phyloP scores from a whole-genome alignment of 2,113 vertebrate genomes.

The Rhinoderma darwinii region DNA sequence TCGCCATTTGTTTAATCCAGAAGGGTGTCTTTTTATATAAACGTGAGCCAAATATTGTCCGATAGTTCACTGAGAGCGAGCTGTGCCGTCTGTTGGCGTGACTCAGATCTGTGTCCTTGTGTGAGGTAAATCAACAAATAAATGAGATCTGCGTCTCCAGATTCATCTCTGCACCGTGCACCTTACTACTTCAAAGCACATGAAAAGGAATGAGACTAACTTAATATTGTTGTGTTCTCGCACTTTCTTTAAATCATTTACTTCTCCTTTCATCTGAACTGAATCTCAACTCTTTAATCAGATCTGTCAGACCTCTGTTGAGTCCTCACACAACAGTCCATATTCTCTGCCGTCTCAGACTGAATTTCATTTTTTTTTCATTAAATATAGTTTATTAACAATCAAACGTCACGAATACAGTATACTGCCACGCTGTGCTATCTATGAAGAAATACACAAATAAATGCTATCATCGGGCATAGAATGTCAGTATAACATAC shows the following conservation, averaged over 20 bases:
- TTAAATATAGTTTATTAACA: too few species aligned
- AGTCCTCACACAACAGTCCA: background rate
- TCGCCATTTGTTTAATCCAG: slow-evolving; percentile 52
- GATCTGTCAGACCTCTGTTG: background rate
- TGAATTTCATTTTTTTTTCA: too few species aligned
- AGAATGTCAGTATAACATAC: too few species aligned
- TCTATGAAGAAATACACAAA: too few species aligned
- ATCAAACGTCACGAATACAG: too few species aligned
- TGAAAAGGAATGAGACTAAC: slow-evolving; percentile 12
- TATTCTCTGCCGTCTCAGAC: background rate
- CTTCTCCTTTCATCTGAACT: slow-evolving; percentile 11
- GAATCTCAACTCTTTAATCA: slow-evolving; percentile 11
- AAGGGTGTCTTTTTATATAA: slow-evolving; percentile 53
- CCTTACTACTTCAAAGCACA: slow-evolving; percentile 16
- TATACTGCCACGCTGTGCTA: too few species aligned
- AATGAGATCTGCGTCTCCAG: slow-evolving; percentile 27
- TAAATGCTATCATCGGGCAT: too few species aligned
- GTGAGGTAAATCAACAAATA: slow-evolving; percentile 34
- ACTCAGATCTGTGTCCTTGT: slow-evolving; percentile 47
- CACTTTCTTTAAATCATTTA: slow-evolving; percentile 35
- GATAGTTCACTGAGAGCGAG: slow-evolving; percentile 43
- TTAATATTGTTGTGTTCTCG: slow-evolving; percentile 11
- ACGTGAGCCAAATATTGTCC: slow-evolving; percentile 51
- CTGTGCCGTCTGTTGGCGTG: slow-evolving; percentile 29
- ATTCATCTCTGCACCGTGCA: slow-evolving; percentile 5